phyloP scores from a whole-genome alignment of 2,888 invertebrate genomes.

The Rhamnusium bicolor region DNA sequence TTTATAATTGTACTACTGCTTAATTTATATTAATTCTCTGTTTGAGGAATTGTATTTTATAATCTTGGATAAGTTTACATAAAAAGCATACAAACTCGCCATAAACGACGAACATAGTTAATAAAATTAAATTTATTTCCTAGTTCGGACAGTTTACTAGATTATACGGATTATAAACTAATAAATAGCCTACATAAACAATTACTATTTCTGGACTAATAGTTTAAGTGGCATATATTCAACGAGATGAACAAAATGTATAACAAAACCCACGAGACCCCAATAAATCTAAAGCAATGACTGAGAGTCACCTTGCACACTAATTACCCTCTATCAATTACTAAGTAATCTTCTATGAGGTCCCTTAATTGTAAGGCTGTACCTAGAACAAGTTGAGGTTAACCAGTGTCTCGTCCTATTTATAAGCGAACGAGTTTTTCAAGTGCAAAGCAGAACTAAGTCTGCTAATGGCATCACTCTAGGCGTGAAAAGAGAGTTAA shows the following conservation, averaged over 20 bases:
- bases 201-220: too few species aligned
- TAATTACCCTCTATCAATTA: slow-evolving; percentile 39
- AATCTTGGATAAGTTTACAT: too few species aligned
- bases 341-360: slow-evolving; percentile 10
- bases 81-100: too few species aligned
- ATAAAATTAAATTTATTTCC: too few species aligned
- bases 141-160: too few species aligned
- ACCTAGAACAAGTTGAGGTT: background rate
- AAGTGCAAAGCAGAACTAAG: background rate
- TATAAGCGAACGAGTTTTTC: slow-evolving; percentile 6
- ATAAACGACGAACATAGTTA: too few species aligned
- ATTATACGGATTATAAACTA: too few species aligned
- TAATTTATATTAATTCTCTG: too few species aligned
- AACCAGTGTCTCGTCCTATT: background rate
- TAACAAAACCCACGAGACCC: background rate
- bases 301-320: slow-evolving; percentile 13
- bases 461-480: background rate
- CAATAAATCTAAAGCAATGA: slow-evolving; percentile 5
- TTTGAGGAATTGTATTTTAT: too few species aligned
- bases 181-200: too few species aligned
- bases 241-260: background rate
- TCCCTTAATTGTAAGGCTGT: slow-evolving; percentile 8
- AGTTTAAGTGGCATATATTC: too few species aligned
- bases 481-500: background rate
- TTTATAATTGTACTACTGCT: too few species aligned